Evolutionary conservation across 2,113 vertebrate species (phyloP).

Genomic region (Serinus canaria): DNA sequence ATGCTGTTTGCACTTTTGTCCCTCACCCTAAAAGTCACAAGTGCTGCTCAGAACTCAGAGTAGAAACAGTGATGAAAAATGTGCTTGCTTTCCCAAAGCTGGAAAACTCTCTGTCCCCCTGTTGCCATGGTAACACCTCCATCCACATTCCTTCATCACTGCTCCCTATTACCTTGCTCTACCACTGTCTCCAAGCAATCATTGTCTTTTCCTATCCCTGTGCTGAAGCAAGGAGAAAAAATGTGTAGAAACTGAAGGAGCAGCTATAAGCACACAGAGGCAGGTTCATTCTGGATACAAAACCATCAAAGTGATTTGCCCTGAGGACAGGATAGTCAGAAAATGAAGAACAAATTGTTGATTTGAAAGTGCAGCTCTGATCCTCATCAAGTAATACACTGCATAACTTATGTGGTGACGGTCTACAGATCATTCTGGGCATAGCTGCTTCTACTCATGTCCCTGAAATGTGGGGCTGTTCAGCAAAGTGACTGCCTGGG

Average conservation of each 20-base stretch:
- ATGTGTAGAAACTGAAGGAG: neutral
- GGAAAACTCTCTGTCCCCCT: neutral
- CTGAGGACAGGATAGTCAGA: neutral
- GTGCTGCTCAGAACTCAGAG: neutral
- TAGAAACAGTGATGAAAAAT: neutral
- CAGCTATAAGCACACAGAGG: neutral
- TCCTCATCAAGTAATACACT: neutral
- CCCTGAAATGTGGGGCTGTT: neutral
- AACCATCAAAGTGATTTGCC: neutral
- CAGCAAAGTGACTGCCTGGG: neutral
- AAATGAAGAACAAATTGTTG: neutral
- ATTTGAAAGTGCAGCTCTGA: neutral
- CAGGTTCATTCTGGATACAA: neutral
- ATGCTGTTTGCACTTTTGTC: neutral
- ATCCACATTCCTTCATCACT: constrained; percentile 4
- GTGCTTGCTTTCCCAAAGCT: neutral
- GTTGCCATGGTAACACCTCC: constrained; percentile 60
- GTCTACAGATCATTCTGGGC: neutral
- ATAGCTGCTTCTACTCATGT: neutral
- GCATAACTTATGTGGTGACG: neutral
- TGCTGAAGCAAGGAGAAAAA: neutral
- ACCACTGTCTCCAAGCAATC: neutral
- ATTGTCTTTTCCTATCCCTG: neutral
- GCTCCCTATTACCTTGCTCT: constrained; percentile 10
- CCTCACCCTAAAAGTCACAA: neutral